Evolutionary conservation across 2,113 vertebrate genomes (phyloP).

Genomic region (Anhinga anhinga): DNA sequence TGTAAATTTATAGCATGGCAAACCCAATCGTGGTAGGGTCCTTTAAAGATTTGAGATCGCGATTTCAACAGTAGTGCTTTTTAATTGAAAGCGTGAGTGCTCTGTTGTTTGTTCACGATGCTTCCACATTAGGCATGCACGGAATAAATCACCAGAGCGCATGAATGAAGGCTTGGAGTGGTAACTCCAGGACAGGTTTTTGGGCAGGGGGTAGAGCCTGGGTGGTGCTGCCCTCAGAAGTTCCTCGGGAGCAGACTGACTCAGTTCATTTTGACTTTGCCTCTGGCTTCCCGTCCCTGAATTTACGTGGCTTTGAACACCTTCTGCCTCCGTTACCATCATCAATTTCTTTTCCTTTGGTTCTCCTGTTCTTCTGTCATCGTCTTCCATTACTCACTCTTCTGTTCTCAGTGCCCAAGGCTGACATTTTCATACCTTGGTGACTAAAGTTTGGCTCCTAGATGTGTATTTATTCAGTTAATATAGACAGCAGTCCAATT

Average conservation of each 20-base stretch:
- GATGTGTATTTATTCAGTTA: background rate
- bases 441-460: background rate
- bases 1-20: background rate
- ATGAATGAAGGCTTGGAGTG: background rate
- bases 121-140: fast-evolving
- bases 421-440: background rate
- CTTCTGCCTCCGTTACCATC: background rate
- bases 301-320: background rate
- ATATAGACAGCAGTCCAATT: background rate
- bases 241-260: background rate
- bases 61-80: background rate
- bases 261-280: background rate
- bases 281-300: background rate
- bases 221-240: background rate
- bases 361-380: background rate
- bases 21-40: fast-evolving
- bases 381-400: background rate
- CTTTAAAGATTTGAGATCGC: background rate
- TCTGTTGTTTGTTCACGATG: background rate
- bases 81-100: background rate
- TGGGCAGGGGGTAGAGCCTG: background rate
- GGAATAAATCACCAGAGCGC: background rate
- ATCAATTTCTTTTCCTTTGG: background rate
- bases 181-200: background rate
- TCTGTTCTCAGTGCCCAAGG: background rate